Evolutionary conservation across 37 sponge, comb jelly and placozoan genomes (phyloP).

Genomic region (Lycopodina hypogea): DNA sequence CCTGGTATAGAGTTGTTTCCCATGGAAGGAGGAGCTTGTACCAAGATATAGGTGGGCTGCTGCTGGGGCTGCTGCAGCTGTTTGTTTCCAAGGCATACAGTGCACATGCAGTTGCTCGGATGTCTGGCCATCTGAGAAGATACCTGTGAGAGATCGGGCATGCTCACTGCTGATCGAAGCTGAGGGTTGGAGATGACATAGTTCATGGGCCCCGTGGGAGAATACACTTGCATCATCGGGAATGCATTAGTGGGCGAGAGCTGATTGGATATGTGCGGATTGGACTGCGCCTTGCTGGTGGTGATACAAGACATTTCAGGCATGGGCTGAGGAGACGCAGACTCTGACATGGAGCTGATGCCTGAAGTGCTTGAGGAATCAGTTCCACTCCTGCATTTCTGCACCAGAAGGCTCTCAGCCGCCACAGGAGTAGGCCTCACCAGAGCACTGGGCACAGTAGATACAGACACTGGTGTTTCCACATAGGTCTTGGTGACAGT

Average conservation of each 20-base stretch:
- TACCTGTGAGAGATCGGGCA: constrained; percentile 58
- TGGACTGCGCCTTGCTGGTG: constrained; percentile 28
- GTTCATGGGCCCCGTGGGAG: constrained; percentile 8
- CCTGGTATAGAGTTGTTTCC: not conserved
- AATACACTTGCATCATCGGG: constrained; percentile 31
- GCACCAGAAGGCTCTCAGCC: not conserved
- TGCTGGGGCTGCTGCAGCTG: constrained; percentile 21
- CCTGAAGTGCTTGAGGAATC: constrained; percentile 56
- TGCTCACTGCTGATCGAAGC: constrained; percentile 58
- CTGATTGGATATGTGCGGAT: constrained; percentile 22
- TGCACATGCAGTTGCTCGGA: constrained; percentile 23
- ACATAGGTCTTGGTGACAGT: constrained; percentile 2
- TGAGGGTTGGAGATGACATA: constrained; percentile 30
- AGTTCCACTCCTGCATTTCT: constrained; percentile 12
- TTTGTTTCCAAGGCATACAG: constrained; percentile 6
- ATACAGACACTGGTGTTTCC: not conserved
- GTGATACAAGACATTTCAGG: not conserved
- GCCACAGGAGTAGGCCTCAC: constrained; percentile 26
- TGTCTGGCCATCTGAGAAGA: constrained; percentile 21
- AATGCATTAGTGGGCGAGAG: not conserved
- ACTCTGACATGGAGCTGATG: constrained; percentile 40
- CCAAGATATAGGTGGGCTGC: constrained; percentile 26
- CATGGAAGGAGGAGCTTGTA: constrained; percentile 31
- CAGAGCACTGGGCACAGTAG: constrained; percentile 7
- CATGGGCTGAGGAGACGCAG: constrained; percentile 34